Evolutionary conservation across 2,113 vertebrate genomes (phyloP).

Genomic region (Varanus komodoensis): DNA sequence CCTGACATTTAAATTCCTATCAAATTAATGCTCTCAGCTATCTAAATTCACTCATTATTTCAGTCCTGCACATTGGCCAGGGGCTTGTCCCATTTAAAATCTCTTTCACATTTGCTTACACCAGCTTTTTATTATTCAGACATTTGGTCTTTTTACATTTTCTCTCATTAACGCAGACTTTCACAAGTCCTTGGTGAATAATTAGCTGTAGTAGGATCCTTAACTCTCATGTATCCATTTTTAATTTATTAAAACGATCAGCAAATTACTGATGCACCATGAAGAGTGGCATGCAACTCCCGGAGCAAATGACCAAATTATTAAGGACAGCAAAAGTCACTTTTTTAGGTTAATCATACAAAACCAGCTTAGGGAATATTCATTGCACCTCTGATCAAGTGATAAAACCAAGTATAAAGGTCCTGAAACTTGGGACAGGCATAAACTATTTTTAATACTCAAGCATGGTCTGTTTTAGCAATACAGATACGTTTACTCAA

Average conservation of each 20-base stretch:
- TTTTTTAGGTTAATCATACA: slow-evolving; percentile 37
- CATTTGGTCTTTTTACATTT: slow-evolving; percentile 63
- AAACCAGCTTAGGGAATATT: slow-evolving; percentile 62
- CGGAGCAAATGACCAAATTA: slow-evolving; percentile 49
- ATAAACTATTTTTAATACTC: not conserved
- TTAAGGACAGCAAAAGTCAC: slow-evolving; percentile 16
- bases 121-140: slow-evolving; percentile 65
- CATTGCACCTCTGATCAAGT: slow-evolving; percentile 39
- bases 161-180: slow-evolving; percentile 72
- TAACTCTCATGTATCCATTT: slow-evolving; percentile 55
- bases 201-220: slow-evolving; percentile 66
- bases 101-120: slow-evolving; percentile 47
- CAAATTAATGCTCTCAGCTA: slow-evolving; percentile 51
- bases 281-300: slow-evolving; percentile 46
- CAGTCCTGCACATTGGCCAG: slow-evolving; percentile 30
- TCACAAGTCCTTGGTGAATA: slow-evolving; percentile 68
- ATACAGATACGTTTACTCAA: slow-evolving; percentile 10
- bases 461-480: not conserved
- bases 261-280: slow-evolving; percentile 56
- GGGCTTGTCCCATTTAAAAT: slow-evolving; percentile 59
- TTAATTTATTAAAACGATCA: slow-evolving; percentile 73
- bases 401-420: slow-evolving; percentile 54
- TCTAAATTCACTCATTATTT: slow-evolving; percentile 45
- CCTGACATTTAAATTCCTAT: slow-evolving; percentile 43
- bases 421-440: slow-evolving; percentile 5